Evolutionary conservation across 2,797 vertebrate genomes (phyloP).

Genomic region (Muscicapa comitata): DNA sequence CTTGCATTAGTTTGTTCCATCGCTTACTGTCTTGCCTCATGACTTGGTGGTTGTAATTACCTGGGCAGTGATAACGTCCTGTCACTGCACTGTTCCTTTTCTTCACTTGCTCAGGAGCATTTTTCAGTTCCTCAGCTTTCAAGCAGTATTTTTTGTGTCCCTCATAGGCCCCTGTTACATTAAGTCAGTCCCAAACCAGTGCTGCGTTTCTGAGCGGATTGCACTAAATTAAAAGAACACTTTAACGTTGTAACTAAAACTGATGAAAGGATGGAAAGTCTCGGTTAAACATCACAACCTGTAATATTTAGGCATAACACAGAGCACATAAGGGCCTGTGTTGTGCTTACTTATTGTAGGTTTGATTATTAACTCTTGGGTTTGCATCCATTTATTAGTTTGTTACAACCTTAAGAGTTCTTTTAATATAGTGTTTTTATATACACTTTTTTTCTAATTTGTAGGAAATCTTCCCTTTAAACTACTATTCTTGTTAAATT

Average conservation of each 20-base stretch:
- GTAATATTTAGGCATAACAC: conserved; percentile 41
- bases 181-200: neutral
- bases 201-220: neutral
- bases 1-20: neutral
- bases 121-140: neutral
- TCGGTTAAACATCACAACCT: conserved; percentile 28
- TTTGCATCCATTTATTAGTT: conserved; percentile 59
- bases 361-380: conserved; percentile 54
- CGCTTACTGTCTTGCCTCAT: neutral
- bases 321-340: neutral
- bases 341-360: conserved; percentile 48
- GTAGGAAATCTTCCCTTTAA: conserved; percentile 65
- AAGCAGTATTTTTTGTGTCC: neutral
- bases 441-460: conserved; percentile 61
- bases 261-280: conserved; percentile 46
- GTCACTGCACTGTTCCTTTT: neutral
- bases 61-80: neutral
- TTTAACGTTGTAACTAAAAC: conserved; percentile 58
- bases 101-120: neutral
- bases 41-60: neutral
- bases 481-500: conserved; percentile 58
- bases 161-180: neutral
- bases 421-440: conserved; percentile 62
- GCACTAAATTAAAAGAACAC: conserved; percentile 54
- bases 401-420: conserved; percentile 59